Base-by-base conservation (phyloP, 2,113 vertebrate genomes). In the Arenaria interpres region DNA sequence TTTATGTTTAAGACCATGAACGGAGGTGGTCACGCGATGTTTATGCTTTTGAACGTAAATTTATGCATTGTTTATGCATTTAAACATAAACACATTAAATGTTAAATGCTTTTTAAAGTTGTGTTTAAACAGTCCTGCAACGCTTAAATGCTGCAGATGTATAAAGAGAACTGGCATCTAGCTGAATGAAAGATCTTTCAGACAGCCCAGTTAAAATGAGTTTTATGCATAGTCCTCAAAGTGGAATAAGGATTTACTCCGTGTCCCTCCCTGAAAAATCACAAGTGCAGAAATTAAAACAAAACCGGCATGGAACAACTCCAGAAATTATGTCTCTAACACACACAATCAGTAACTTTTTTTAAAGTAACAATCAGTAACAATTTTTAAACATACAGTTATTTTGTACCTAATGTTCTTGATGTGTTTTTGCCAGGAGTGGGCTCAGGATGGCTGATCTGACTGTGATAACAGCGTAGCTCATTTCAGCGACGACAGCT, bases 81-180 rank as follows among this genome's bases (percentile, higher is more conserved):
- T 72, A 68, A 95, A 68, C 27, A 50, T 91, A 93, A 96, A 91
- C 51, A 87, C 85, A 90, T 88, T 94, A 94, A 79, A 85, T 21
- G 57, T 27, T 79, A 91, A 85, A 83, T 83, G 57, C 88, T 68
- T 82, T 85, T 64, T 79, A 84, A 74, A 4, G 6, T 14, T 50
- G 67, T 8, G 9, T 89, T 85, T 91, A 91, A 94, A 91, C 66
- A 88, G 46, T 76, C 35, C 71, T n/a, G 39, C 60, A 75, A 56
- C 72, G 77, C 82, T 91, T 95, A 95, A 87, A 72, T 82, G 73
- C 77, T 89, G 53, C 33, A 75, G 87, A 78, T 56, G 39, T 23
- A 23, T 87, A 91, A 95, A 85, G 21, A 89, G 54, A 90, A 89
- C 63, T 3, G 14, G 43, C 5, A 0, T 39, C 77, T 39, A 82